These are phyloP conservation scores for Heliothis virescens DNA, from an alignment of 1,140 invertebrate genomes.

Conservation along the genomic window DNA sequence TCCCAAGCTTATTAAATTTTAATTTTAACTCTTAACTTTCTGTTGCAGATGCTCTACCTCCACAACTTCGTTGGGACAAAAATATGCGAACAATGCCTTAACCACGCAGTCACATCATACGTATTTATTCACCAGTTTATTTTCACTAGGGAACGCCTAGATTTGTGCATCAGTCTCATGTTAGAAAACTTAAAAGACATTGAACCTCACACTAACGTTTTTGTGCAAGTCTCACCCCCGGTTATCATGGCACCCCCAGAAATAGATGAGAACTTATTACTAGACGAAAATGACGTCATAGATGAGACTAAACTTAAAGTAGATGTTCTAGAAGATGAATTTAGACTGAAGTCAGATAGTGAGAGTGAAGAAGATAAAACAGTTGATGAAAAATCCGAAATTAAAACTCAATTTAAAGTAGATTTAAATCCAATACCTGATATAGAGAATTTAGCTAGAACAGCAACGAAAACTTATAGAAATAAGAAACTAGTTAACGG, in stretches of 20 bases:
- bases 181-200: slow-evolving; percentile 63
- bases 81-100: slow-evolving; percentile 78
- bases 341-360: slow-evolving; percentile 67
- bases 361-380: slow-evolving; percentile 51
- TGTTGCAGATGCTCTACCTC: slow-evolving; percentile 77
- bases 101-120: slow-evolving; percentile 71
- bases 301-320: slow-evolving; percentile 67
- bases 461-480: slow-evolving; percentile 64
- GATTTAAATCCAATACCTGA: neutral
- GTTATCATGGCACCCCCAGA: slow-evolving; percentile 65
- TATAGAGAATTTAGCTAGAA: slow-evolving; percentile 62
- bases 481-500: slow-evolving; percentile 63
- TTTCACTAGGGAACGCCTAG: slow-evolving; percentile 69
- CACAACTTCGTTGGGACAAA: slow-evolving; percentile 72
- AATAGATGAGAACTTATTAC: slow-evolving; percentile 53
- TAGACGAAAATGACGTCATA: slow-evolving; percentile 55
- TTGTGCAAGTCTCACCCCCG: slow-evolving; percentile 73
- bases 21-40: slow-evolving; percentile 34
- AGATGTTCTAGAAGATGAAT: slow-evolving; percentile 81
- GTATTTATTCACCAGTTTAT: slow-evolving; percentile 70
- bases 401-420: neutral
- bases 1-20: neutral
- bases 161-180: slow-evolving; percentile 69
- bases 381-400: neutral
- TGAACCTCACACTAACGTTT: slow-evolving; percentile 62